Evolutionary conservation across 2,113 vertebrate species (phyloP).

Genomic region (Odocoileus virginianus): DNA sequence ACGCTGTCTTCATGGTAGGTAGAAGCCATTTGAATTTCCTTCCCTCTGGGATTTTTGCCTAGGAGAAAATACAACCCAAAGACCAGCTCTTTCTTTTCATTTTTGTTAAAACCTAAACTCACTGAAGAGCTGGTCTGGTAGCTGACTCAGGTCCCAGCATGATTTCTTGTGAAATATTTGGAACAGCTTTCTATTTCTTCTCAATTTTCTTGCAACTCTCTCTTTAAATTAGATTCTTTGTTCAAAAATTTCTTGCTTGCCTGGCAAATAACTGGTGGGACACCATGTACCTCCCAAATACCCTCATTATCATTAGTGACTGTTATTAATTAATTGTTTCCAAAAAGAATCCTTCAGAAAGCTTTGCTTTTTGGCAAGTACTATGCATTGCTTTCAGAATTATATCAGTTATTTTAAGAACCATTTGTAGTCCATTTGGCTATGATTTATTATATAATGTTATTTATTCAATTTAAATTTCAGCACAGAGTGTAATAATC

Average conservation of each 20-base stretch:
- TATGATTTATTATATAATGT: background rate
- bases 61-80: background rate
- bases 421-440: background rate
- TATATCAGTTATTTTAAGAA: background rate
- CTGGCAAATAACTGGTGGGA: background rate
- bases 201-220: background rate
- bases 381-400: background rate
- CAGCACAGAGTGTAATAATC: background rate
- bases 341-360: background rate
- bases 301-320: background rate
- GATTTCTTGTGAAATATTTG: background rate
- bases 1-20: background rate
- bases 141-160: background rate
- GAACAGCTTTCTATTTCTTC: background rate
- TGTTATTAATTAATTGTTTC: constrained; percentile 16
- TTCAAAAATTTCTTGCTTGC: background rate
- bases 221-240: background rate
- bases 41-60: background rate
- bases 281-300: background rate
- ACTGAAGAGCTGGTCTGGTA: background rate
- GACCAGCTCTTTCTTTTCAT: background rate
- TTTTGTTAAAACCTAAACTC: background rate
- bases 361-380: constrained; percentile 15
- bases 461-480: constrained; percentile 18
- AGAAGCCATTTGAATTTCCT: background rate